Evolutionary conservation across 2,113 vertebrate species (phyloP), one percentile per base, ranked within the genome.

Genomic region (Anolis sagrei): DNA sequence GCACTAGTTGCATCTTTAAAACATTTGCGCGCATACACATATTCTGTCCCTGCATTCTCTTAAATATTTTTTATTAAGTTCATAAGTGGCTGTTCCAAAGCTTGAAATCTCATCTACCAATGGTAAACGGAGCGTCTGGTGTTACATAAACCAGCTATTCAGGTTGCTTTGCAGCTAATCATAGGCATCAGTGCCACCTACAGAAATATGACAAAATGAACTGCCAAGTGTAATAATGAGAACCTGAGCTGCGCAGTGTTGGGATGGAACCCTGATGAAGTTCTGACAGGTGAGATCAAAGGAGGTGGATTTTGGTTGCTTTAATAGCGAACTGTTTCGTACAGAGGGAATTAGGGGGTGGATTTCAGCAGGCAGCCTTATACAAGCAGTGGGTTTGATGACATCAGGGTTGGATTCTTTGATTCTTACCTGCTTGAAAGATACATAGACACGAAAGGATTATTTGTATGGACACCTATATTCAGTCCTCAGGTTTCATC

Each of bases 51-150:
- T 44, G 5, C 27, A 1, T 2, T 6, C 36, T 62, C 6, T 18
- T n/a, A 27, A 72, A n/a, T 36, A 39, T 16, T 48, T 23, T 81
- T 75, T 18, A 32, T 61, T 61, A 11, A 68, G 27, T 68, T 64
- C 29, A 23, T 32, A 82, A 86, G 79, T 93, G 86, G 91, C 90
- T 93, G 68, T n/a, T 86, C 75, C 76, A 82, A 81, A 61, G 89
- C 69, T 83, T 92, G 87, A 92, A 92, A 93, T 92, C 81, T 81
- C 86, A 93, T 86, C 81, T 0, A 16, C 86, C 82, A 68, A 86
- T 86, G 94, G 51, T 79, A 88, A 93, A 93, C 90, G 89, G 89
- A 91, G 89, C 89, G 89, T 92, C 92, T 94, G 91, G 86, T 92
- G 79, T 95, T 91, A 86, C 82, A 89, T 93, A 89, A 93, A 93